Base-by-base conservation (phyloP, 1,140 invertebrate species). In the Bombus fervidus region DNA sequence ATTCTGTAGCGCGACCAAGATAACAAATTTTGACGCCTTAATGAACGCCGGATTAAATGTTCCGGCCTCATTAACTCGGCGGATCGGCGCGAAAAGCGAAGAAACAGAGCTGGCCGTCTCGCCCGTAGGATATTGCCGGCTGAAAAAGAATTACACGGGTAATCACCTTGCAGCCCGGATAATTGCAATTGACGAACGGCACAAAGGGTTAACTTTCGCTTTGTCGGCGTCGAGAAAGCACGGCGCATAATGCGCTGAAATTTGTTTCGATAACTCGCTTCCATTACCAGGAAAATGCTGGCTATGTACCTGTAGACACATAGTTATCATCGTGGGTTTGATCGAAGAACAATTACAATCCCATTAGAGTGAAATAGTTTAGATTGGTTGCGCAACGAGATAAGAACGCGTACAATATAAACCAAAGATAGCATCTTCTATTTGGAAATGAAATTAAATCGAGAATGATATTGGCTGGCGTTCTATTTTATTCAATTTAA, bases 61-160 rank as follows among this genome's bases (percentile, higher is more conserved):
- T 85, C 77, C 76, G 31, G 83, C 68, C 83, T 85, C 83, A 41
- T 85, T 85, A 85, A 73, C 66, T 31, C 41, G 76, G 39, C 37
- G 53, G 57, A 79, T 79, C 39, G 76, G n/a, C 64, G 37, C 31
- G 43, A 25, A 57, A 34, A 28, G 76, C 66, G 66, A 79, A 71
- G 71, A 53, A 75, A 71, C 43, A 59, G n/a, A 53, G 41, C 25
- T 31, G 66, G 28, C 34, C 28, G 28, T 18, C 34, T 66, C 22
- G 28, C 59, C 80, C 41, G 34, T 53, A 77, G 81, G 66, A 84
- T 84, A 84, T 79, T 34, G 39, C 53, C 25, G 13, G 68, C 31
- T 72, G 66, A n/a, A 72, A 85, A 85, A 83, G 81, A 86, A 86
- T 86, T 86, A 83, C 68, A 64, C 68, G 74, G 57, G 74, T 86